Evolutionary conservation across 1,140 invertebrate species (phyloP).

Genomic region (Eupeodes corollae): DNA sequence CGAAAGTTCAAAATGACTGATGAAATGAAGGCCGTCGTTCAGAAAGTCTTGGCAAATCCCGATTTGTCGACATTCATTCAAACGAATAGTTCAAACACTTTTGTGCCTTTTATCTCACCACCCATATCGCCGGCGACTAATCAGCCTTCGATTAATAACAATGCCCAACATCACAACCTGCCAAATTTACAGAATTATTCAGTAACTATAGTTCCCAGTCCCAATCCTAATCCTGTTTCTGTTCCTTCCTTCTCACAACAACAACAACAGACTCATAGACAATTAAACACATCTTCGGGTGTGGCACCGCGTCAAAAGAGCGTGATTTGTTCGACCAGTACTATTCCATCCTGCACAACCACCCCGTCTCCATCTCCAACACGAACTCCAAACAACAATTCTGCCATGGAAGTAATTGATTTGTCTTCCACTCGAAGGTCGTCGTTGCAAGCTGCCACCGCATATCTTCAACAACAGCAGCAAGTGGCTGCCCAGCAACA

Average conservation of each 20-base stretch:
- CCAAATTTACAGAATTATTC: constrained; percentile 26
- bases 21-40: constrained; percentile 33
- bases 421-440: constrained; percentile 38
- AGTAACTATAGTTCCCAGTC: constrained; percentile 31
- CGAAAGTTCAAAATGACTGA: constrained; percentile 35
- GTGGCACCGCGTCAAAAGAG: constrained; percentile 21
- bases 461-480: constrained; percentile 20
- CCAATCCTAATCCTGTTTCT: constrained; percentile 25
- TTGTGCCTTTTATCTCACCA: constrained; percentile 30
- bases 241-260: constrained; percentile 20
- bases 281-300: not conserved
- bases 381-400: constrained; percentile 2
- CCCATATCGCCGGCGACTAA: constrained; percentile 28
- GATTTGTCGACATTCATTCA: constrained; percentile 34
- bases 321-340: constrained; percentile 29
- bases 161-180: not conserved
- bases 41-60: constrained; percentile 33
- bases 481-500: constrained; percentile 16
- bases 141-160: constrained; percentile 14
- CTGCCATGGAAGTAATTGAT: constrained; percentile 37
- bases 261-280: constrained; percentile 16
- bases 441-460: constrained; percentile 25
- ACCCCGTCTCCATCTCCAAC: constrained; percentile 6
- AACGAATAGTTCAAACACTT: constrained; percentile 20
- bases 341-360: not conserved